Evolutionary conservation across 2,797 vertebrate species (phyloP).

Genomic region (Sparidentex hasta): DNA sequence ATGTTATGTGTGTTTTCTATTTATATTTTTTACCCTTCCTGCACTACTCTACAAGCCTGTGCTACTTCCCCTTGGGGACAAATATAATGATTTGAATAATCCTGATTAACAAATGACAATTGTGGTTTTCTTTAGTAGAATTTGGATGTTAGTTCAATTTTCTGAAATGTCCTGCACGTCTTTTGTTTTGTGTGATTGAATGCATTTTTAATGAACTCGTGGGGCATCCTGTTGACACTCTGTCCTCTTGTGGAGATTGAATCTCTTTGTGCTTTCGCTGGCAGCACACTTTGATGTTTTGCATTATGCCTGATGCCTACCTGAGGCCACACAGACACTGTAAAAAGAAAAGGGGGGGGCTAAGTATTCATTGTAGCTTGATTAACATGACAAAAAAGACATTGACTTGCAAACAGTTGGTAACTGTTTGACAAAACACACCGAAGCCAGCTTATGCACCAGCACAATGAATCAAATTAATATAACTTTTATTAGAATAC

Average conservation of each 20-base stretch:
- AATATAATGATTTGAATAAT: no score
- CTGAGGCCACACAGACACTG: slow-evolving; percentile 11
- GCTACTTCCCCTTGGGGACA: no score
- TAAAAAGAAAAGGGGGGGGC: background rate
- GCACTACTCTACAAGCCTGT: no score
- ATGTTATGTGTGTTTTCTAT: no score
- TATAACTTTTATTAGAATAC: background rate
- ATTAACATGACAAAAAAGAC: slow-evolving; percentile 34
- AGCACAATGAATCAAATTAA: slow-evolving; percentile 3
- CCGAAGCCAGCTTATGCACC: background rate
- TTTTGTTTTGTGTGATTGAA: background rate
- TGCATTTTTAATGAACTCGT: slow-evolving; percentile 2
- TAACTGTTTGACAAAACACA: slow-evolving; percentile 3
- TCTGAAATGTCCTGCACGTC: background rate
- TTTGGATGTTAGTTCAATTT: background rate
- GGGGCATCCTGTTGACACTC: background rate
- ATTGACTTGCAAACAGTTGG: slow-evolving; percentile 19
- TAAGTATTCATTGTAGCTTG: slow-evolving; percentile 9
- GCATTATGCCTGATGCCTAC: background rate
- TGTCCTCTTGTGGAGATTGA: slow-evolving; percentile 1
- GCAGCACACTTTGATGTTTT: slow-evolving; percentile 16
- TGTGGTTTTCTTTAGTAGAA: background rate
- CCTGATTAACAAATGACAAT: background rate
- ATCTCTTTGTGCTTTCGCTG: slow-evolving; percentile 9
- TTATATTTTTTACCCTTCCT: no score